phyloP scores from a whole-genome alignment of 2,113 vertebrate genomes.

The Callipepla squamata region DNA sequence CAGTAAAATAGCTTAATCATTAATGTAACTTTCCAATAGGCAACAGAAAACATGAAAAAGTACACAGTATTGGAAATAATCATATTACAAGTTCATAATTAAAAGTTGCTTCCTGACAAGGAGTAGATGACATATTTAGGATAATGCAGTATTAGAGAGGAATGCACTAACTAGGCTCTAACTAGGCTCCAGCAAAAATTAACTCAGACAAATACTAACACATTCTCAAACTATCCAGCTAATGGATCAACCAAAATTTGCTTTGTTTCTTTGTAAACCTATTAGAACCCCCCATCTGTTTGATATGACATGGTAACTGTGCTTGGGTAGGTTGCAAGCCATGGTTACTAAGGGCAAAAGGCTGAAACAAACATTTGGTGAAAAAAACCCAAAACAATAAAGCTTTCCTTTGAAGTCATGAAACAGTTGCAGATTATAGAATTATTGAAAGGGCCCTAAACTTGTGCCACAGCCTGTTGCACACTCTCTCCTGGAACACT shows the following conservation, averaged over 20 bases:
- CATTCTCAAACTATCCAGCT: background rate
- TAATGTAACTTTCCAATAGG: background rate
- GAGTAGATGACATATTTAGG: background rate
- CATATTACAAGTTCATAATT: background rate
- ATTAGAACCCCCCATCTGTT: no score
- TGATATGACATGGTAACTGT: no score
- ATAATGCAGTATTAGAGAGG: background rate
- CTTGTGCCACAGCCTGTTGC: background rate
- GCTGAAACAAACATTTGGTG: background rate
- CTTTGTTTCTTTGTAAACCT: no score
- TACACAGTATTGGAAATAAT: background rate
- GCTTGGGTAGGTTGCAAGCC: background rate
- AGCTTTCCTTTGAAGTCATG: background rate
- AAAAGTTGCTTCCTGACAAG: background rate
- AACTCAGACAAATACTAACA: background rate
- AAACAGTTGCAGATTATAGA: background rate
- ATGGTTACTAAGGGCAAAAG: background rate
- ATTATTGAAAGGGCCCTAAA: background rate
- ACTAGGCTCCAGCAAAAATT: background rate
- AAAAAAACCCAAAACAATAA: no score
- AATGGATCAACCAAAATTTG: background rate
- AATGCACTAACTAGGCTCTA: background rate
- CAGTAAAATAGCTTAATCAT: constrained; percentile 16
- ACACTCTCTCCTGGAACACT: background rate
- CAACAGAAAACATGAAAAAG: background rate